Evolutionary conservation across 2,888 invertebrate species (phyloP), one percentile per base, ranked within the genome.

Genomic region (Pediacus dermestoides): DNA sequence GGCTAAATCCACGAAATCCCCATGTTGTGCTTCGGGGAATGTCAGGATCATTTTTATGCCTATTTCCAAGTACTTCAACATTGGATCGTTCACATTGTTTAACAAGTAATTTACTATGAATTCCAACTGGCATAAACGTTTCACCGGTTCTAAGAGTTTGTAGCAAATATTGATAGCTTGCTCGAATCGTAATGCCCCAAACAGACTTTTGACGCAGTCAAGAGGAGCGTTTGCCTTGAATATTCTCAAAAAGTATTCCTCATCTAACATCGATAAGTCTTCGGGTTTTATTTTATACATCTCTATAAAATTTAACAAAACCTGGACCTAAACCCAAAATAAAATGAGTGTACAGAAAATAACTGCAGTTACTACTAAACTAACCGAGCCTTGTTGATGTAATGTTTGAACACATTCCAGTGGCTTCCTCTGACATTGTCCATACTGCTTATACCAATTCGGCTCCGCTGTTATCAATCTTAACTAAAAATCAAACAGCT

Each of bases 271-370:
- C n/a, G n/a, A n/a, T n/a, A n/a, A n/a, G n/a, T n/a, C n/a, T n/a
- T n/a, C n/a, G n/a, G n/a, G n/a, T n/a, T n/a, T 74, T 9, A 78
- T 73, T 11, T 75, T 71, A 46, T 84, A 80, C 6, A 78, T 74
- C 30, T 81, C 76, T 6, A 83, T 75, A 80, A 85, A 87, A 43
- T 82, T 77, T 30, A 83, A 69, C 48, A 86, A 81, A 1, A 84
- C 57, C 51, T 81, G 76, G 45, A 77, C 76, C 75, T 81, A 68
- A 37, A n/a, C n/a, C n/a, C n/a, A n/a, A 71, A 71, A 42, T n/a
- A n/a, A n/a, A n/a, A n/a, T 41, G 40, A 50, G 68, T 7, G 62
- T 51, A 4, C 55, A 54, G n/a, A n/a, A n/a, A n/a, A n/a, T n/a
- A n/a, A n/a, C 8, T 50, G 47, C 36, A 60, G 63, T 18, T 16